These are phyloP conservation scores for Hyles euphorbiae DNA, from an alignment of 1,140 invertebrate genomes.

Conservation along the genomic window DNA sequence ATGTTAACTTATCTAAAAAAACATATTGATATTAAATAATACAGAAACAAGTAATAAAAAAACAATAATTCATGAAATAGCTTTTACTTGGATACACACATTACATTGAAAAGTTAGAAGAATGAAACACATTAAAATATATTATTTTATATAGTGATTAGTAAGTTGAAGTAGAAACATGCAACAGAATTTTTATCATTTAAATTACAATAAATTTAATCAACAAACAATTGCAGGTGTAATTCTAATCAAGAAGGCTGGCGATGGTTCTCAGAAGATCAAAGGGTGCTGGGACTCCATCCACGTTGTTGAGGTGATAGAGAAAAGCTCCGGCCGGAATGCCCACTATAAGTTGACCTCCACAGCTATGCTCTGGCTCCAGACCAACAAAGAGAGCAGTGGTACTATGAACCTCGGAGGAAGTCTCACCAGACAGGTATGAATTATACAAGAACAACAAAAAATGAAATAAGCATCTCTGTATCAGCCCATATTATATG, in stretches of 20 bases:
- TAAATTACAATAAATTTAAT: not conserved
- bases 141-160: no score
- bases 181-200: no score
- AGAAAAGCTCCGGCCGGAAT: slow-evolving; percentile 93
- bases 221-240: slow-evolving; percentile 80
- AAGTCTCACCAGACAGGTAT: slow-evolving; percentile 95
- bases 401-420: slow-evolving; percentile 99
- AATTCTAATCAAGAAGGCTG: slow-evolving; percentile 99
- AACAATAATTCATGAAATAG: no score
- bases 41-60: no score
- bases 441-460: not conserved
- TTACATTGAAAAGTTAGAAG: no score
- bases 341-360: slow-evolving; percentile 99
- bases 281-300: slow-evolving; percentile 99
- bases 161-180: no score
- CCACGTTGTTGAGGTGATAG: slow-evolving; percentile 98
- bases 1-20: no score
- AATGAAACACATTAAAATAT: no score
- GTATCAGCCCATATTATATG: no score
- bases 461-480: no score
- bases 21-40: no score
- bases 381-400: slow-evolving; percentile 96
- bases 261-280: slow-evolving; percentile 96
- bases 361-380: slow-evolving; percentile 99
- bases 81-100: no score